A percentile compares a stretch with the other conserved stretches of the same genome.
phyloP scores from a whole-genome alignment of 2,888 invertebrate genomes.

The Panzeria rudis region DNA sequence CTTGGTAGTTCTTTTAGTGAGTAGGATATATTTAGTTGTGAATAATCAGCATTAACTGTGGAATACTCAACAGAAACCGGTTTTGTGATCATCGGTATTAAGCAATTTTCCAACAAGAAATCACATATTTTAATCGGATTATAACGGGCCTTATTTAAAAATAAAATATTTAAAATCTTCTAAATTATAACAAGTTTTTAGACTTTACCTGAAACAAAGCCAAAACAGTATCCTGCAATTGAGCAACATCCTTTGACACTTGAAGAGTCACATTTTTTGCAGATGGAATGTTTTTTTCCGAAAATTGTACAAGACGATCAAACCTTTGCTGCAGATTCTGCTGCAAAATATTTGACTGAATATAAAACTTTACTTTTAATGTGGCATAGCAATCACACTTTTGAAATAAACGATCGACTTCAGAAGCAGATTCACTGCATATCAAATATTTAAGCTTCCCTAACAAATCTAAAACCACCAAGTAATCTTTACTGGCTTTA shows the following conservation, averaged over 20 bases:
- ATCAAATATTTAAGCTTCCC: conserved; percentile 79
- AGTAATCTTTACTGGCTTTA: conserved; percentile 80
- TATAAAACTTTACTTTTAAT: conserved; percentile 81
- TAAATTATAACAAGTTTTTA: neutral
- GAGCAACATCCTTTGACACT: conserved; percentile 79
- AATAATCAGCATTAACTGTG: conserved; percentile 75
- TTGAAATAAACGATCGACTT: conserved; percentile 78
- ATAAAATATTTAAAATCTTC: neutral
- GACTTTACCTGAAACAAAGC: conserved; percentile 79
- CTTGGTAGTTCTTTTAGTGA: conserved; percentile 74
- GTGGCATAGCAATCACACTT: conserved; percentile 81
- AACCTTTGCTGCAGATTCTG: conserved; percentile 82
- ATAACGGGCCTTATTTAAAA: conserved; percentile 78
- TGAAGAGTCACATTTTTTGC: conserved; percentile 81
- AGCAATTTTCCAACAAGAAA: conserved; percentile 81
- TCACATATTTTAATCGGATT: conserved; percentile 81
- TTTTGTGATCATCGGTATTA: conserved; percentile 81
- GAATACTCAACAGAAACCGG: conserved; percentile 81
- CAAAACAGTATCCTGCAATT: conserved; percentile 80
- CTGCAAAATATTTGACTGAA: conserved; percentile 80
- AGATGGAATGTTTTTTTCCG: conserved; percentile 81
- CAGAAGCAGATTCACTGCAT: conserved; percentile 73
- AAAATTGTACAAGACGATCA: conserved; percentile 80
- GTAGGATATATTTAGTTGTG: conserved; percentile 80
- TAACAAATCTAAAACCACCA: conserved; percentile 79